These are phyloP conservation scores for Gymnorhina tibicen DNA, from an alignment of 2,113 vertebrate species.

Conservation along the genomic window DNA sequence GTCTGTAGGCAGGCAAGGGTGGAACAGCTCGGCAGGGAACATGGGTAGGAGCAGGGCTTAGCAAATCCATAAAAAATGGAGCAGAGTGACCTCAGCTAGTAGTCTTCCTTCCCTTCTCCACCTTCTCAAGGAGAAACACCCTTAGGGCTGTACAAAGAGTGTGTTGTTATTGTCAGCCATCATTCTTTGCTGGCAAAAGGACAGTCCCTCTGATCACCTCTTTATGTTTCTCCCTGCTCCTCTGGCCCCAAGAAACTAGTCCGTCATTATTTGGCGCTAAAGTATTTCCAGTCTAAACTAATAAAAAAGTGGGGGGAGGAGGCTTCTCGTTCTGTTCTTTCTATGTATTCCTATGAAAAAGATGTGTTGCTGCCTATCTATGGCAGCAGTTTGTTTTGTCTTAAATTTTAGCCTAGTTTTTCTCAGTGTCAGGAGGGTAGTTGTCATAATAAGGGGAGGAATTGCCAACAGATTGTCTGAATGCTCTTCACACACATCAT, in stretches of 20 bases:
- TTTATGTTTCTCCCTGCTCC: not conserved
- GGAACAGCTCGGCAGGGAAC: not conserved
- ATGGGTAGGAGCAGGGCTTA: not conserved
- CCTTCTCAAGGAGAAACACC: not conserved
- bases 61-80: not conserved
- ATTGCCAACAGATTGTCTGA: conserved; percentile 42
- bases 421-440: not conserved
- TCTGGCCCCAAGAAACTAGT: not conserved
- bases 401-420: conserved; percentile 24
- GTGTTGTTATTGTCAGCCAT: not conserved
- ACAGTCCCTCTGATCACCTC: not conserved
- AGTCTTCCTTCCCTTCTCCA: not conserved
- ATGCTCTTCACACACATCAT: conserved; percentile 22
- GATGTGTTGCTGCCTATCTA: not conserved
- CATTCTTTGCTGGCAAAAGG: not conserved
- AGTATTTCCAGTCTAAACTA: not conserved
- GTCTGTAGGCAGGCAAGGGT: not conserved
- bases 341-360: not conserved
- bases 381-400: conserved; percentile 2
- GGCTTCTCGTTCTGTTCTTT: not conserved
- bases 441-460: conserved; percentile 27
- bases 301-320: not conserved
- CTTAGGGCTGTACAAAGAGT: not conserved
- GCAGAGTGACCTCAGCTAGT: not conserved
- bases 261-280: not conserved